phyloP scores from a whole-genome alignment of 1,140 invertebrate species.

The Drosophila busckii region DNA sequence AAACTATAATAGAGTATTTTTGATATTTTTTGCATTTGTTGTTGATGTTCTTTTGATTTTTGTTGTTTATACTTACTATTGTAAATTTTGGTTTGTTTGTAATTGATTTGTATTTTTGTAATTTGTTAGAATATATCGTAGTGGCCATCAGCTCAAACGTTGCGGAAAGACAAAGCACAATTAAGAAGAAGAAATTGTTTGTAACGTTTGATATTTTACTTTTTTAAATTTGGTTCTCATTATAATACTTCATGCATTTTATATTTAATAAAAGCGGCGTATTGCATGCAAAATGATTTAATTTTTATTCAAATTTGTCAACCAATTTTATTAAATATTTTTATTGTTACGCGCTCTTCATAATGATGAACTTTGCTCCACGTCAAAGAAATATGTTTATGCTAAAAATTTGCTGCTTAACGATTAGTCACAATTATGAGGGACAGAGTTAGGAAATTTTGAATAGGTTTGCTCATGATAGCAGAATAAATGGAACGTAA shows the following conservation, averaged over 20 bases:
- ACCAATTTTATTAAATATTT: slow-evolving; percentile 28
- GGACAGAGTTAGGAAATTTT: slow-evolving; percentile 11
- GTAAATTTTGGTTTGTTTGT: slow-evolving; percentile 60
- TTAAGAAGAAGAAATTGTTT: slow-evolving; percentile 76
- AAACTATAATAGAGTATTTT: slow-evolving; percentile 44
- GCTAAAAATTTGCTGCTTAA: slow-evolving; percentile 34
- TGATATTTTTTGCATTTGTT: slow-evolving; percentile 17
- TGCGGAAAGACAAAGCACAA: slow-evolving; percentile 79
- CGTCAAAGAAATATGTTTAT: slow-evolving; percentile 52
- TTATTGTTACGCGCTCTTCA: slow-evolving; percentile 43
- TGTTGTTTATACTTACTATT: slow-evolving; percentile 68
- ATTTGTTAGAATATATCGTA: slow-evolving; percentile 77
- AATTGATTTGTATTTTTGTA: slow-evolving; percentile 69
- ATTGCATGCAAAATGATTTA: slow-evolving; percentile 40
- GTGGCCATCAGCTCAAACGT: slow-evolving; percentile 79
- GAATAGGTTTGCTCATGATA: slow-evolving; percentile 18
- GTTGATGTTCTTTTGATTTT: slow-evolving; percentile 22
- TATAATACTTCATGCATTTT: slow-evolving; percentile 31
- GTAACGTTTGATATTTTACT: slow-evolving; percentile 36
- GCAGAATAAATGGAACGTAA: slow-evolving; percentile 8
- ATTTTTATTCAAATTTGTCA: slow-evolving; percentile 17
- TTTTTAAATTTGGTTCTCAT: slow-evolving; percentile 14
- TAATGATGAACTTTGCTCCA: slow-evolving; percentile 67
- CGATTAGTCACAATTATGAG: slow-evolving; percentile 56
- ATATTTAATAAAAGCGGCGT: slow-evolving; percentile 24